These are phyloP conservation scores for Hydrotaea diabolus DNA, from an alignment of 2,888 invertebrate genomes.

Conservation along the genomic window DNA sequence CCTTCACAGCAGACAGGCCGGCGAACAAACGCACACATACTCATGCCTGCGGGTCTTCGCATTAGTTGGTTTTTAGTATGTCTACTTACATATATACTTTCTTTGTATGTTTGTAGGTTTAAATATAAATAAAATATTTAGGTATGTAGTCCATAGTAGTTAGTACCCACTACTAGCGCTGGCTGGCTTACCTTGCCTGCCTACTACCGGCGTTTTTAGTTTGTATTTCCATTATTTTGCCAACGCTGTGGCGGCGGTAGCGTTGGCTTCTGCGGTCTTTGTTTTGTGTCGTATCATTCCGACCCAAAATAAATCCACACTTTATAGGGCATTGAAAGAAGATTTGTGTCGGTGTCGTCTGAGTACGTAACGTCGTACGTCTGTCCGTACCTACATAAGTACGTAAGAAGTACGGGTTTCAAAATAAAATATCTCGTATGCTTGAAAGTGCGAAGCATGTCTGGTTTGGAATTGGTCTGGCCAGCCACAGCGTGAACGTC, in stretches of 20 bases:
- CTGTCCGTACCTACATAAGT: too few species aligned
- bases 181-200: too few species aligned
- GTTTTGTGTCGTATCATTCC: constrained; percentile 24
- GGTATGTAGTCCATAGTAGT: not conserved
- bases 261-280: not conserved
- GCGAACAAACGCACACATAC: not conserved
- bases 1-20: not conserved
- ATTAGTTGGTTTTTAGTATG: too few species aligned
- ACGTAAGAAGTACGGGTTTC: too few species aligned
- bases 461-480: not conserved
- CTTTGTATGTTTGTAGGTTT: constrained; percentile 19
- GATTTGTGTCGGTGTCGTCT: not conserved
- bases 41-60: too few species aligned
- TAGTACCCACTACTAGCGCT: too few species aligned
- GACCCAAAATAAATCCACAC: constrained; percentile 29
- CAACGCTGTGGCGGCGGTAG: not conserved
- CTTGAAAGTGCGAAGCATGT: constrained; percentile 1
- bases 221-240: not conserved
- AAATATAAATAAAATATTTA: constrained; percentile 18
- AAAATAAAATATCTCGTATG: too few species aligned
- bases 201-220: constrained; percentile 10
- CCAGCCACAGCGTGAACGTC: not conserved
- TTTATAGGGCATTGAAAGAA: constrained; percentile 12
- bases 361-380: not conserved
- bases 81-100: too few species aligned